Conservation (phyloP, 2,888 invertebrate genomes). For the Taphrorychus bicolor region DNA sequence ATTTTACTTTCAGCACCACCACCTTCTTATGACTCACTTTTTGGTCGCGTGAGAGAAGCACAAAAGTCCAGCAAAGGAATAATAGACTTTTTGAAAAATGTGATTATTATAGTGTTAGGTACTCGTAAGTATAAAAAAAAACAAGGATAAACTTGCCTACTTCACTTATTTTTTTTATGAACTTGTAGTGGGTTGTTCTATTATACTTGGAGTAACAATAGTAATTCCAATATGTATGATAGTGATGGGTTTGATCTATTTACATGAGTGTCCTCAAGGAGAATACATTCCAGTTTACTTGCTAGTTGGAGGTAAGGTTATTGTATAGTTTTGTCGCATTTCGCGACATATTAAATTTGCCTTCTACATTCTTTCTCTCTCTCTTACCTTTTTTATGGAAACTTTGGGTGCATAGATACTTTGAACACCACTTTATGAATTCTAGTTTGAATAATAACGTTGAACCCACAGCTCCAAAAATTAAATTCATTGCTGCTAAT, state of each 20-base stretch:
- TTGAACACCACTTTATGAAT: too few relatives aligned
- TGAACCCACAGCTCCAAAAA: too few relatives aligned
- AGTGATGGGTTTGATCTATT: constrained; percentile 69
- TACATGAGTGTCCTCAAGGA: constrained; percentile 70
- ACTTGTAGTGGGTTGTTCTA: constrained; percentile 72
- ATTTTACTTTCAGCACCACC: constrained; percentile 63
- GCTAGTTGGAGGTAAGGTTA: constrained; percentile 65
- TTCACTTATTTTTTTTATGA: neutral
- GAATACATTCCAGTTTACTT: constrained; percentile 74
- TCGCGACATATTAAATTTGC: too few relatives aligned
- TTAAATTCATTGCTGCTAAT: too few relatives aligned
- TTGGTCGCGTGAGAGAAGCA: constrained; percentile 69
- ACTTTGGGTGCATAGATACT: too few relatives aligned
- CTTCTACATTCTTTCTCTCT: too few relatives aligned
- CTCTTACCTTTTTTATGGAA: neutral
- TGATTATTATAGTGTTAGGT: constrained; percentile 66
- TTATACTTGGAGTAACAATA: constrained; percentile 68
- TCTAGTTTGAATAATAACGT: too few relatives aligned
- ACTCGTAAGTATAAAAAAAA: constrained; percentile 64
- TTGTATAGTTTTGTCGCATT: too few relatives aligned
- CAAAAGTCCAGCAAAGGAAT: constrained; percentile 67
- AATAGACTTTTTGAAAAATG: constrained; percentile 68
- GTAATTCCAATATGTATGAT: constrained; percentile 74
- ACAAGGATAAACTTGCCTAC: too few relatives aligned
- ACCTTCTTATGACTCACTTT: constrained; percentile 72